Evolutionary conservation across 2,797 vertebrate genomes (phyloP), one percentile per base, ranked within the genome.

Genomic region (Dendrocincla fuliginosa): DNA sequence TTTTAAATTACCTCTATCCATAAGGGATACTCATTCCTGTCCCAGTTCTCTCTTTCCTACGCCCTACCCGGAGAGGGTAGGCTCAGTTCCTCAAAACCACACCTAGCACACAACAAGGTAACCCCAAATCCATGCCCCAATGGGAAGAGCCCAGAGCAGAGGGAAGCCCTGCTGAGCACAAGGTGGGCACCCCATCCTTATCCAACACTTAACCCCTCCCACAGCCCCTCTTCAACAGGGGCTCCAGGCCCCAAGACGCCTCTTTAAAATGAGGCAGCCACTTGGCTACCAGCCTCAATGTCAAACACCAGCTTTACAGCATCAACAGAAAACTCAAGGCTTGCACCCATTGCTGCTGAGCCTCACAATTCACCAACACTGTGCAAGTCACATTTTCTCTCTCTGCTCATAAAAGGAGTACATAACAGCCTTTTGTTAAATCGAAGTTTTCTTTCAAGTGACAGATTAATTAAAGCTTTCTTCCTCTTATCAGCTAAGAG

Each of bases 381-480:
- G 1, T 13, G 0, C 6, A 61, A 53, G 32, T 46, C 57, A 57
- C 16, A 25, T 57, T 73, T 69, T 2, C 4, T 56, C 30, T 23
- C 47, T 39, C 35, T 50, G 68, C n/a, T 91, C 42, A 61, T 20
- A 42, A 75, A 64, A 92, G 24, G 5, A 75, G 20, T 15, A 69
- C 6, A 1, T 19, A 92, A 75, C 30, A 92, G 74, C 17, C 49
- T 79, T 52, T 64, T 30, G 8, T 82, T 71, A 81, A n/a, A 82
- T 77, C 3, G 0, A 52, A 76, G 30, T 35, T 67, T 78, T 88
- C 52, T 85, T 85, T 52, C 39, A 86, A 90, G 42, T 50, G 39
- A 84, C 77, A 79, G 46, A 87, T 27, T 78, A 92, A 90, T 84
- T 69, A 84, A 61, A 82, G 41, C n/a, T 79, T 92, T 91, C 78